These are phyloP conservation scores for Coregonus suidteri DNA, from an alignment of 2,797 vertebrate genomes.

Conservation along the genomic window DNA sequence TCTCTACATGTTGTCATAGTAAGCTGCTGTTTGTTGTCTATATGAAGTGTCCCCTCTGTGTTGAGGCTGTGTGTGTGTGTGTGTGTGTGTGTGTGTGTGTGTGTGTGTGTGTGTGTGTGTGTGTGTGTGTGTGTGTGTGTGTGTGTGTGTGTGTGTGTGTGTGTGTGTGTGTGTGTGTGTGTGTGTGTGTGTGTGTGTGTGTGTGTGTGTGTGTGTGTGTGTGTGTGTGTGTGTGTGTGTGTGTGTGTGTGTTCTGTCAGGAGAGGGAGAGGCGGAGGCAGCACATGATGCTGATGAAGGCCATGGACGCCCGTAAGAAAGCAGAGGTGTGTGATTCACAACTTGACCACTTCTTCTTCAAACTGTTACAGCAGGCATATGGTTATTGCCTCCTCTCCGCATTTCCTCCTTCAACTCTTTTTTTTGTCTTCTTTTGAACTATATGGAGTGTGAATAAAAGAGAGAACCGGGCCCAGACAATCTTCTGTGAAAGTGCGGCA, in stretches of 20 bases:
- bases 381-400: background rate
- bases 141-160: slow-evolving; percentile 20
- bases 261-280: slow-evolving; percentile 91
- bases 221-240: background rate
- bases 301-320: slow-evolving; percentile 92
- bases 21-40: slow-evolving; percentile 4
- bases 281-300: slow-evolving; percentile 95
- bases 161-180: background rate
- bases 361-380: background rate
- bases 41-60: slow-evolving; percentile 33
- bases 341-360: background rate
- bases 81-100: background rate
- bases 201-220: background rate
- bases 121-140: slow-evolving; percentile 51
- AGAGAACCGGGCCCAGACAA: slow-evolving; percentile 22
- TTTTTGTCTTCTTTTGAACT: slow-evolving; percentile 7
- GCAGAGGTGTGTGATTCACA: slow-evolving; percentile 81
- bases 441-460: slow-evolving; percentile 32
- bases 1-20: slow-evolving; percentile 36
- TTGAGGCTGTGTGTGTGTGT: slow-evolving; percentile 20
- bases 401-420: background rate
- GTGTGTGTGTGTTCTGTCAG: slow-evolving; percentile 72
- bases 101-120: background rate
- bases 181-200: background rate
- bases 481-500: slow-evolving; percentile 26